Percentiles rank a stretch among this genome's conserved stretches.
These are phyloP conservation scores for Halcyon malimbica DNA, from an alignment of 2,113 vertebrate genomes.

Conservation along the genomic window DNA sequence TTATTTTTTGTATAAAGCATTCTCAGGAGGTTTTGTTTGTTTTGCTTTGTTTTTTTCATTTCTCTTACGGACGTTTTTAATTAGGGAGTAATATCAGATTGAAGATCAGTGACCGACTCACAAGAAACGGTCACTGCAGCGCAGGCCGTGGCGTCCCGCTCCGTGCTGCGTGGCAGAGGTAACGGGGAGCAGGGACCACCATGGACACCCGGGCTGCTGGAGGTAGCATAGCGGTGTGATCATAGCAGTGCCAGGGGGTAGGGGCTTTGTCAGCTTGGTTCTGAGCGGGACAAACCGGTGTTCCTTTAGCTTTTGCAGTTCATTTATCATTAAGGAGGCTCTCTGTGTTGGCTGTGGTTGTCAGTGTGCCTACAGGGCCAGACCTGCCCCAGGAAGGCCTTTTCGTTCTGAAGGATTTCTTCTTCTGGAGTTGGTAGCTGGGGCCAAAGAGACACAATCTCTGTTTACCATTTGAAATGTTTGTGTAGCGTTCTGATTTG, in stretches of 20 bases:
- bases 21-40: neutral
- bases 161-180: too few species aligned
- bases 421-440: neutral
- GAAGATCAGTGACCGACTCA: neutral
- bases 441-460: neutral
- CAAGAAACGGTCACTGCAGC: neutral
- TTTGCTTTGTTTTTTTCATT: neutral
- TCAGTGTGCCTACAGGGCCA: neutral
- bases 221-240: too few species aligned
- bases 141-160: rapidly evolving
- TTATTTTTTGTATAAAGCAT: neutral
- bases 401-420: neutral
- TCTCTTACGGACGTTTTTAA: neutral
- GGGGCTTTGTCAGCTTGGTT: neutral
- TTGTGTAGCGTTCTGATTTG: neutral
- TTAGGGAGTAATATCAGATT: neutral
- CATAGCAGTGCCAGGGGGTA: rapidly evolving
- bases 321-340: rapidly evolving
- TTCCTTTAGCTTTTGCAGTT: neutral
- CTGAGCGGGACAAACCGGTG: neutral
- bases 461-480: neutral
- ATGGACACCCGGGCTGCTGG: rapidly evolving
- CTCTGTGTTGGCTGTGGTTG: neutral
- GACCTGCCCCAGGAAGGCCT: neutral
- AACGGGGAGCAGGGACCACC: neutral